A percentile compares a stretch with the other conserved stretches of the same genome.
Conservation (phyloP, 2,113 vertebrate genomes). For the Podarcis cretensis region DNA sequence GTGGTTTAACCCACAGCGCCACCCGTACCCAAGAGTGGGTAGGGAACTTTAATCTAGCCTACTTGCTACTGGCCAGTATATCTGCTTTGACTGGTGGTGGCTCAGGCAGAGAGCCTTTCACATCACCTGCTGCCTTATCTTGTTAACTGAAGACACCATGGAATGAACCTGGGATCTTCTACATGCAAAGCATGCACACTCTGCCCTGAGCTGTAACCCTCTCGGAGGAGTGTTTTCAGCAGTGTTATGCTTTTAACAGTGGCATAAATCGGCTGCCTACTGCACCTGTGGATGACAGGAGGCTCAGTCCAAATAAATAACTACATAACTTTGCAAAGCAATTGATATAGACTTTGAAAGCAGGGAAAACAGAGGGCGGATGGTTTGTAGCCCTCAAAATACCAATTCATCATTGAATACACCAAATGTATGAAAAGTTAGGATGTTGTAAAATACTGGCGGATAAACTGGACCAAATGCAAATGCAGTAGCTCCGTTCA, state of each 20-base stretch:
- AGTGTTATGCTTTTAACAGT: constrained; percentile 25
- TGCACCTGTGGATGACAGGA: constrained; percentile 22
- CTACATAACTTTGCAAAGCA: constrained; percentile 67
- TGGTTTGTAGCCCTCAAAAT: neutral
- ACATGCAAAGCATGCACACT: too few species aligned
- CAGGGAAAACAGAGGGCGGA: constrained; percentile 29
- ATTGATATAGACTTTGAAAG: constrained; percentile 43
- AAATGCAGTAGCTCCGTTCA: neutral
- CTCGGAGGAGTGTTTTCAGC: neutral
- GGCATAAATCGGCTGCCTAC: neutral
- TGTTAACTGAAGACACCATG: too few species aligned
- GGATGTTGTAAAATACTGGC: neutral
- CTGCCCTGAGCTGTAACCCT: too few species aligned
- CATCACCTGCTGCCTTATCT: too few species aligned
- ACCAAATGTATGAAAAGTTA: neutral
- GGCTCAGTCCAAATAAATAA: constrained; percentile 44
- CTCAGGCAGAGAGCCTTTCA: too few species aligned
- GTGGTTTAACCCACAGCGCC: too few species aligned
- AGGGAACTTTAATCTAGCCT: too few species aligned
- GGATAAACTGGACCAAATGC: neutral
- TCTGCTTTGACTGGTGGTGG: too few species aligned
- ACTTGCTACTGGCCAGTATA: too few species aligned
- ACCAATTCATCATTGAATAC: neutral
- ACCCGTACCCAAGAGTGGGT: too few species aligned
- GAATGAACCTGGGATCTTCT: too few species aligned